These are phyloP conservation scores for Lepus oiostolus DNA, from an alignment of 2,797 vertebrate genomes.

Conservation along the genomic window DNA sequence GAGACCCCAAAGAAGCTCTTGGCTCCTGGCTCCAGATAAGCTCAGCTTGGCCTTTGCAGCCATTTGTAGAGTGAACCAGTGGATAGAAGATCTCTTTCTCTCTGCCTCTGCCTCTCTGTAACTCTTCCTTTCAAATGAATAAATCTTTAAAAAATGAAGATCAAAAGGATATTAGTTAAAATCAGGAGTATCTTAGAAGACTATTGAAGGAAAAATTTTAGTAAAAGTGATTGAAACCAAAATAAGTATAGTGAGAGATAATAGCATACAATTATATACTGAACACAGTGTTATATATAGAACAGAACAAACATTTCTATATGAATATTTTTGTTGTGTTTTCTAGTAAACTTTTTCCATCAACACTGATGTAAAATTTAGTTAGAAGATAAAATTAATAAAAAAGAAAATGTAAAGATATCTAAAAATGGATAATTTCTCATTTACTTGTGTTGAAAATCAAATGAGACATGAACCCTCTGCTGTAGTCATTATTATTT, in stretches of 20 bases:
- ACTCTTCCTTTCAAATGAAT: too few species aligned
- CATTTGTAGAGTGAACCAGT: too few species aligned
- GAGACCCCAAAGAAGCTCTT: too few species aligned
- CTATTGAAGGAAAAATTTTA: background rate
- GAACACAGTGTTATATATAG: background rate
- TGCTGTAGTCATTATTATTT: fast-evolving
- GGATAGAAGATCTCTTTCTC: too few species aligned
- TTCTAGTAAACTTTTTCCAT: background rate
- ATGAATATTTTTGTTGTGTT: background rate
- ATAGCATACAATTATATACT: background rate
- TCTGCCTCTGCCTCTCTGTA: too few species aligned
- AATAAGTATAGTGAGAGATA: background rate
- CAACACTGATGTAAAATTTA: background rate
- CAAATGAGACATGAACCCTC: background rate
- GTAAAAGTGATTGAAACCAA: background rate
- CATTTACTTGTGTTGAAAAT: background rate
- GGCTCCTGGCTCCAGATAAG: too few species aligned
- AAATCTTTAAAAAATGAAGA: background rate
- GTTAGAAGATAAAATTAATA: background rate
- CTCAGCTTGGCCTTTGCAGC: too few species aligned
- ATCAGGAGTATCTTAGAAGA: background rate
- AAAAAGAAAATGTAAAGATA: background rate
- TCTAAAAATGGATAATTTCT: background rate
- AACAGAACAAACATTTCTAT: background rate
- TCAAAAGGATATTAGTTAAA: background rate